Evolutionary conservation across 2,113 vertebrate genomes (phyloP).

Genomic region (Atrichornis clamosus): DNA sequence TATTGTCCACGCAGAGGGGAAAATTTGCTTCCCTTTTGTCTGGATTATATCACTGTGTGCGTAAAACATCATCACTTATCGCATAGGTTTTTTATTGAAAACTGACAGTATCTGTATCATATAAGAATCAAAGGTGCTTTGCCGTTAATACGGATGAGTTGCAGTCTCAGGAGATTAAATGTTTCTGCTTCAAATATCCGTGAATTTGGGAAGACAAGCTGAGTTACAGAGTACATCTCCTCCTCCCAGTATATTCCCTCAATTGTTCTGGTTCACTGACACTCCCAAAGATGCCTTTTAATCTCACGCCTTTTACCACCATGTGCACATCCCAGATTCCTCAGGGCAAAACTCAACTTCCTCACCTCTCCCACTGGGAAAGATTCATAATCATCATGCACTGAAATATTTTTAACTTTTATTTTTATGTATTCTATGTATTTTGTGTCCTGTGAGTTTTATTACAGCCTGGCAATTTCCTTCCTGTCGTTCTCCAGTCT

Average conservation of each 20-base stretch:
- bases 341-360: constrained; percentile 1
- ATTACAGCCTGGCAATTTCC: neutral
- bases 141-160: neutral
- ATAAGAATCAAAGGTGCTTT: neutral
- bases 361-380: neutral
- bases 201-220: neutral
- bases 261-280: neutral
- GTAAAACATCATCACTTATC: neutral
- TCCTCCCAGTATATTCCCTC: neutral
- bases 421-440: neutral
- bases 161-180: neutral
- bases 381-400: neutral
- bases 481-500: neutral
- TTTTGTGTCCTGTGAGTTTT: neutral
- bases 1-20: neutral
- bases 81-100: accelerated
- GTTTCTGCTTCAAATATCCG: neutral
- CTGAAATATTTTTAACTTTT: neutral
- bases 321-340: neutral
- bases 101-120: neutral
- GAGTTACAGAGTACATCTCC: neutral
- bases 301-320: neutral
- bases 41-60: neutral
- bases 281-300: neutral
- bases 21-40: neutral